Percentiles rank a stretch among this genome's conserved stretches.
Evolutionary conservation across 2,797 vertebrate species (phyloP).

Genomic region (Eulemur albifrons): DNA sequence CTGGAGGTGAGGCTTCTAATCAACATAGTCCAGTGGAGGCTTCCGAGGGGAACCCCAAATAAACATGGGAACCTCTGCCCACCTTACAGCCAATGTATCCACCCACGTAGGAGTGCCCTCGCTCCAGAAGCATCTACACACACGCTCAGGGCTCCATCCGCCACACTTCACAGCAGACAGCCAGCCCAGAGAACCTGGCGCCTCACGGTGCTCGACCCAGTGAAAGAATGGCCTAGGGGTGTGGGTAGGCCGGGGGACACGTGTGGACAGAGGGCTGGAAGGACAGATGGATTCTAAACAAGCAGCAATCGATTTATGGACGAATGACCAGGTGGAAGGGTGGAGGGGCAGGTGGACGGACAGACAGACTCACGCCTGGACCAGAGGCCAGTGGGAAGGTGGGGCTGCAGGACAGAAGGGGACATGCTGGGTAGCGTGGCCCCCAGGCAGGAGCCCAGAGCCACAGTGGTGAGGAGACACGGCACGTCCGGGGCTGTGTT

Average conservation of each 20-base stretch:
- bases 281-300: neutral
- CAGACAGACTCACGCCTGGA: neutral
- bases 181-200: fast-evolving
- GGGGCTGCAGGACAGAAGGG: fast-evolving
- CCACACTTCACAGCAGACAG: neutral
- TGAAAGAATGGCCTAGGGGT: neutral
- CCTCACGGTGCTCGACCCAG: fast-evolving
- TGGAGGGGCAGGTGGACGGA: neutral
- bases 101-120: neutral
- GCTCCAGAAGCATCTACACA: neutral
- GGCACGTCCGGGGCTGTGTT: fast-evolving
- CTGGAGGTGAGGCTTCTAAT: fast-evolving
- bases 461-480: fast-evolving
- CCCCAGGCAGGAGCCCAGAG: fast-evolving
- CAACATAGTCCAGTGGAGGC: too few species aligned
- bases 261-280: fast-evolving
- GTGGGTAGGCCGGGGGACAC: neutral
- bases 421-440: neutral
- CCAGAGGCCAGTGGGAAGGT: neutral
- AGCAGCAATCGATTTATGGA: neutral
- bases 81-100: neutral
- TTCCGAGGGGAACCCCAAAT: neutral
- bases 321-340: neutral
- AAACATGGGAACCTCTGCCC: fast-evolving
- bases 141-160: neutral